These are phyloP conservation scores for Diloba caeruleocephala DNA, from an alignment of 2,888 invertebrate genomes.

Conservation along the genomic window DNA sequence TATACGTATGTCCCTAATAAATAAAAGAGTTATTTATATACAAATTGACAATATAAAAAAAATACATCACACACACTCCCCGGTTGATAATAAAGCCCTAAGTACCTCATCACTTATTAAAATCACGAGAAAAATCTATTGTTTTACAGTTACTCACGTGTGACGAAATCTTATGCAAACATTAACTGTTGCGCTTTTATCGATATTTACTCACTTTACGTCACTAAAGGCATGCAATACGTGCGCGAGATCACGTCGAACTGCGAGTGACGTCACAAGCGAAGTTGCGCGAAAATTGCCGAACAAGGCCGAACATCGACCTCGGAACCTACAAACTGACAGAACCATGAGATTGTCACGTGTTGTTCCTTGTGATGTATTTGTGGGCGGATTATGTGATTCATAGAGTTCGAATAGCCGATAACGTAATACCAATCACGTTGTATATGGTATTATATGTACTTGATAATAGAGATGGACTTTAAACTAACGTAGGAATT, in stretches of 20 bases:
- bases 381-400: conserved; percentile 40
- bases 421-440: conserved; percentile 27
- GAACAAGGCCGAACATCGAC: conserved; percentile 84
- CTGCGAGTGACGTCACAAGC: conserved; percentile 66
- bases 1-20: too few relatives aligned
- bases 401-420: conserved; percentile 25
- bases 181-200: conserved; percentile 48
- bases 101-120: conserved; percentile 3
- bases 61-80: background rate
- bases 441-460: conserved; percentile 3
- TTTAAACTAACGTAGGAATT: too few relatives aligned
- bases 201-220: conserved; percentile 64
- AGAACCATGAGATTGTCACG: conserved; percentile 54
- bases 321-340: conserved; percentile 62
- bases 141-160: conserved; percentile 28
- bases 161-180: conserved; percentile 32
- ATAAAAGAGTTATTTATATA: too few relatives aligned
- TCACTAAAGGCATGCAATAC: conserved; percentile 73
- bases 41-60: too few relatives aligned
- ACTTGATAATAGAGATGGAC: conserved; percentile 13
- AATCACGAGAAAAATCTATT: conserved; percentile 28
- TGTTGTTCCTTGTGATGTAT: conserved; percentile 43
- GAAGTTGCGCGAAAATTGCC: conserved; percentile 74
- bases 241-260: conserved; percentile 79
- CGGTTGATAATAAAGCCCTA: background rate